Conservation (phyloP, 2,797 vertebrate species). For the Chromis chromis region DNA sequence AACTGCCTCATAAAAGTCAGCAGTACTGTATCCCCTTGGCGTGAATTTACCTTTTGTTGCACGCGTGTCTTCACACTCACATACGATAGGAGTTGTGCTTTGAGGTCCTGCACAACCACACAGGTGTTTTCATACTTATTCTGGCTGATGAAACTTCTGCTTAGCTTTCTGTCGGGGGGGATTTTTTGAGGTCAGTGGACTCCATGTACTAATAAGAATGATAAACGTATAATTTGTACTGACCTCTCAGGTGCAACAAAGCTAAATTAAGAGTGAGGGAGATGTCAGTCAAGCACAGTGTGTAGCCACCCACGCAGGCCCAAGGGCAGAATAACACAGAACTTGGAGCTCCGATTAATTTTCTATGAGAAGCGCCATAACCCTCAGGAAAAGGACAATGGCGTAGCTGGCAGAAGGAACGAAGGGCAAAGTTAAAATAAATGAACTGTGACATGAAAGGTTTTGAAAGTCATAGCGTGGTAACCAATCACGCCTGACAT, state of each 20-base stretch:
- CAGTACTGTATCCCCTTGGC: constrained; percentile 18
- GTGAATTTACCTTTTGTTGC: constrained; percentile 5
- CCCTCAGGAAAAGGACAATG: background rate
- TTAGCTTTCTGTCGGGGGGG: background rate
- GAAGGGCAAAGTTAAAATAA: background rate
- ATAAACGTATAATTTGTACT: constrained; percentile 17
- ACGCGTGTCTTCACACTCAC: background rate
- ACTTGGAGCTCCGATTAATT: constrained; percentile 6
- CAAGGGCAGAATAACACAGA: constrained; percentile 6
- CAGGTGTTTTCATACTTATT: background rate
- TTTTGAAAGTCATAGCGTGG: background rate
- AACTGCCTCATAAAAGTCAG: constrained; percentile 43
- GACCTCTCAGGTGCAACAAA: background rate
- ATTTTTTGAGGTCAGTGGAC: constrained; percentile 11
- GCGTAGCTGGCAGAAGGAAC: background rate
- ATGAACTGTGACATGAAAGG: background rate
- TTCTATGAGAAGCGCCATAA: constrained; percentile 1
- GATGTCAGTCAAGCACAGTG: constrained; percentile 19
- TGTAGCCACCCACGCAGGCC: background rate
- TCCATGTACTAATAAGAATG: constrained; percentile 6
- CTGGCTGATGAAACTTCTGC: background rate
- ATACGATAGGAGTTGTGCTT: background rate
- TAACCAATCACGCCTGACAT: background rate
- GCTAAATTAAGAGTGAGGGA: background rate
- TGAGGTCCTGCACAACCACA: background rate